Evolutionary conservation across 1,140 invertebrate species (phyloP), one percentile per base, ranked within the genome.

Genomic region (Drosophila orena): DNA sequence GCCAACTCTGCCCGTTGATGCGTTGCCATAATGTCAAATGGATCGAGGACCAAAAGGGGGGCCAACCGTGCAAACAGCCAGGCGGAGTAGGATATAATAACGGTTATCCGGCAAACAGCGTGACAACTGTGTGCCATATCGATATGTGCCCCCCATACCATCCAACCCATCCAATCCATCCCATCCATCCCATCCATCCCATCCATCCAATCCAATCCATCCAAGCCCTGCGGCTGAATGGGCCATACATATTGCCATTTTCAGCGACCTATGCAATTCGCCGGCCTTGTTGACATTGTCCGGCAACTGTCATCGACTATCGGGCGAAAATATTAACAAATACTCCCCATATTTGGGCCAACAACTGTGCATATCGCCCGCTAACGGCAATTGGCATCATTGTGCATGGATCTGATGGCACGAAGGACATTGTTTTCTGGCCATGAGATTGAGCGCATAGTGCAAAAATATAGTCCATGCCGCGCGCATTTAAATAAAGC

Each of bases 11-110:
- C 34, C 54, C 46, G 61, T 60, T 81, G 73, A 68, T 62, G 53
- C 74, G 66, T 69, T 70, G 75, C 78, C 78, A 81, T 78, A 88
- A 88, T 88, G 81, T 81, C 83, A 81, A 88, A 77, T 74, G 81
- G 74, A 71, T 70, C 71, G 73, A 59, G 30, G 57, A n/a, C 44
- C 68, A 40, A 57, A 2, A 15, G 64, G 64, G 60, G 38, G 47
- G 10, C 30, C 30, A 30, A 30, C 20, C 50, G 47, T 42, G 57
- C 70, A 59, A 58, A 75, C 54, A 73, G 35, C 54, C 38, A 7
- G 30, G 0, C 49, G n/a, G 27, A 53, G 64, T 40, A 34, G 81
- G 75, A 72, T 88, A 88, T 86, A 83, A 86, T 86, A 88, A 81
- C 84, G 74, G 74, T 75, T 86, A 85, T 81, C 60, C 61, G 57